Conservation (phyloP, 1,140 invertebrate species). For the Listronotus bonariensis region DNA sequence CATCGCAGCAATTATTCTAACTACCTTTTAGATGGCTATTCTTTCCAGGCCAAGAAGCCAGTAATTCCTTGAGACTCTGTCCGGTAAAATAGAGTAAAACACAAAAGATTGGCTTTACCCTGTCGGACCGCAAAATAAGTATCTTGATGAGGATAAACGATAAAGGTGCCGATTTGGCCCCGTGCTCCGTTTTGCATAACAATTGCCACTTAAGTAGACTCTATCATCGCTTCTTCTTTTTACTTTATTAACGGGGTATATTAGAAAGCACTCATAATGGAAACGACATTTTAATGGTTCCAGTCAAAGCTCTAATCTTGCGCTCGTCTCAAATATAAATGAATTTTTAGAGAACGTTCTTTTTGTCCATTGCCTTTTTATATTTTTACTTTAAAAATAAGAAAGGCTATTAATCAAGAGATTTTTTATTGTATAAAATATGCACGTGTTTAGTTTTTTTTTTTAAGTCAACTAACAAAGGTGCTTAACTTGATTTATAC, state of each 20-base stretch:
- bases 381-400: neutral
- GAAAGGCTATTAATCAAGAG: constrained; percentile 9
- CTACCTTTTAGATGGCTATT: constrained; percentile 56
- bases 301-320: constrained; percentile 34
- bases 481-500: too few species aligned
- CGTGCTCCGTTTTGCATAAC: constrained; percentile 54
- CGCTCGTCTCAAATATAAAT: constrained; percentile 29
- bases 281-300: constrained; percentile 39
- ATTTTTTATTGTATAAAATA: too few species aligned
- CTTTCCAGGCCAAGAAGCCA: constrained; percentile 53
- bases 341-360: constrained; percentile 24
- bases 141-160: constrained; percentile 55
- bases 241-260: constrained; percentile 54
- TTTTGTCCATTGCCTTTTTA: constrained; percentile 13
- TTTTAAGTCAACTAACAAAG: too few species aligned
- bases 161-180: constrained; percentile 54
- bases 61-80: constrained; percentile 47
- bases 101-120: constrained; percentile 55
- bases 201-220: constrained; percentile 53
- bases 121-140: constrained; percentile 50
- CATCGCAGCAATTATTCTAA: constrained; percentile 56
- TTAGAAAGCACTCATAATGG: constrained; percentile 55
- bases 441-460: too few species aligned
- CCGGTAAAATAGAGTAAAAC: constrained; percentile 53
- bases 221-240: constrained; percentile 53